Base-by-base conservation (phyloP, 1,140 invertebrate genomes). In the Uloborus diversus region DNA sequence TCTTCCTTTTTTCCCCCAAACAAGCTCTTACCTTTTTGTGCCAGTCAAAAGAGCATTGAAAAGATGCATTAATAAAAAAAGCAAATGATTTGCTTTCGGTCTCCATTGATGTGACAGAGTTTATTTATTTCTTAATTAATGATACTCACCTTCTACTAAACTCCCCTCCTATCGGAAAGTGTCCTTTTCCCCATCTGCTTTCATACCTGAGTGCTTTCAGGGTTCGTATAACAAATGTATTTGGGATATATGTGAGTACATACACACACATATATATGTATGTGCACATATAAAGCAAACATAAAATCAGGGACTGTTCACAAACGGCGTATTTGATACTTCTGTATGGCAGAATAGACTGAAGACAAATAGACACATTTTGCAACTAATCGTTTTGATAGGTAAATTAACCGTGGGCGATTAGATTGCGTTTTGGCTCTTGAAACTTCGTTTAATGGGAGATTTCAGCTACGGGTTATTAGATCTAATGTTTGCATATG, bases 41-140 rank as follows among this genome's bases (percentile, higher is more conserved):
- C n/a, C 30, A 28, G 33, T 32, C 0, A 23, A 33, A 11, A 32
- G 30, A 37, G 30, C 32, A 37, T 37, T 64, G 30, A 64, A 64
- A 37, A 37, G 33, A 20, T 27, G 33, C 37, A 17, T 42, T 42
- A 9, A 17, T 33, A 69, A n/a, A 32, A 56, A 69, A 69, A 69
- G 30, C 66, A 56, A 69, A 69, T 20, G 25, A 53, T 69, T 53
- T 35, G 9, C 68, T 27, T 28, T 62, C 59, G 70, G 59, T 49
- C 32, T 49, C 70, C 64, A 75, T 75, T 75, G 59, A 64, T 62
- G 70, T 75, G 70, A 62, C 70, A 75, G 57, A 51, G 62, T 75
- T 75, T 75, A 75, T 75, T 62, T 75, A 75, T 73, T 73, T 61
- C 69, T 61, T 73, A 73, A 73, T 62, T 75, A 75, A 75, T 75